Conservation (phyloP, 2,888 invertebrate genomes). For the Drosophila tripunctata region DNA sequence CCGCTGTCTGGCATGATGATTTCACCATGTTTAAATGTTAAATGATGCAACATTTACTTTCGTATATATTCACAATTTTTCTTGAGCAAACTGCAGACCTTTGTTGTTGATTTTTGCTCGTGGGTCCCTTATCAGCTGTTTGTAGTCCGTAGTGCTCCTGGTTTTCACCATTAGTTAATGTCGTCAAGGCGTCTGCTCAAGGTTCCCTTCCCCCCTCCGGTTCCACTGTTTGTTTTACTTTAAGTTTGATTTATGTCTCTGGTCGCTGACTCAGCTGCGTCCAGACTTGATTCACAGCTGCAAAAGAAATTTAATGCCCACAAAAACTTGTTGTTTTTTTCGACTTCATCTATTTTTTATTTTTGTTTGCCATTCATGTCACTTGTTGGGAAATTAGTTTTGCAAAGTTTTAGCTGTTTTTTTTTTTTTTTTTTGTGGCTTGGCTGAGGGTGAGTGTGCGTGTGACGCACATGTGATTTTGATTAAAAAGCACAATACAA, state of each 20-base stretch:
- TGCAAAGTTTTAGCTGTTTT: slow-evolving; percentile 24
- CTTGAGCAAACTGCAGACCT: slow-evolving; percentile 16
- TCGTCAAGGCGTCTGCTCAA: slow-evolving; percentile 39
- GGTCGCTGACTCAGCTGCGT: slow-evolving; percentile 38
- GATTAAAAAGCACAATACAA: slow-evolving; percentile 55
- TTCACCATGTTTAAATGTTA: slow-evolving; percentile 50
- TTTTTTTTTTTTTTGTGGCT: neutral
- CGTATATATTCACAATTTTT: slow-evolving; percentile 50
- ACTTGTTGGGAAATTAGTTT: slow-evolving; percentile 57
- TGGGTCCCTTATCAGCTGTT: slow-evolving; percentile 30
- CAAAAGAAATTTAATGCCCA: slow-evolving; percentile 41
- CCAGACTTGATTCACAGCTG: slow-evolving; percentile 52
- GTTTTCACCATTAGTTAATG: slow-evolving; percentile 63
- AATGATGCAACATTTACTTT: slow-evolving; percentile 62
- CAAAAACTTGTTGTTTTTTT: slow-evolving; percentile 26
- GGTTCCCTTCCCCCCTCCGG: neutral
- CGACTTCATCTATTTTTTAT: slow-evolving; percentile 4
- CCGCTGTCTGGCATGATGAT: slow-evolving; percentile 21
- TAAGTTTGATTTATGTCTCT: slow-evolving; percentile 66
- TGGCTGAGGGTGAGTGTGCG: too few species aligned
- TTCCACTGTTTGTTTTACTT: slow-evolving; percentile 46
- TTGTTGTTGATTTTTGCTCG: slow-evolving; percentile 38
- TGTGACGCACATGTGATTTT: slow-evolving; percentile 59
- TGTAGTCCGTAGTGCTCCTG: slow-evolving; percentile 14
- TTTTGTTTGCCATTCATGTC: slow-evolving; percentile 28